Percentiles rank a stretch among this genome's conserved stretches.
Evolutionary conservation across 2,888 invertebrate genomes (phyloP).

Genomic region (Lordiphosa fenestrarum): DNA sequence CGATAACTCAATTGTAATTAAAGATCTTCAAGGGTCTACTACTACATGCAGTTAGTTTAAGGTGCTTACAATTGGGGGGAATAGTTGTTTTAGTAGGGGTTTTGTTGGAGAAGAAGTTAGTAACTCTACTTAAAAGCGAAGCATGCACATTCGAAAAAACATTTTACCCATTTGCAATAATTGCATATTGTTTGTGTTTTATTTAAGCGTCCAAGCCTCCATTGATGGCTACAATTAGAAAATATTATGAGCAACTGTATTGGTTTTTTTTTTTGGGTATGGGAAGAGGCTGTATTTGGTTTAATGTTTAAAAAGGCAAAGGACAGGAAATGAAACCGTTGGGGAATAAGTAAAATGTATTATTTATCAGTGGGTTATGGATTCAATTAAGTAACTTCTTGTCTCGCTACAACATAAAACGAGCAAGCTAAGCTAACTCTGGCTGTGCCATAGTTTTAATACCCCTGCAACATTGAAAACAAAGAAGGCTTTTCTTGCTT

Average conservation of each 20-base stretch:
- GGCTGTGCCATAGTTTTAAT: no score
- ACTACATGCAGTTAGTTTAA: slow-evolving; percentile 45
- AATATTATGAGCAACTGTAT: slow-evolving; percentile 61
- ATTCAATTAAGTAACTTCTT: no score
- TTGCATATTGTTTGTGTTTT: slow-evolving; percentile 71
- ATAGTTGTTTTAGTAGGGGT: slow-evolving; percentile 4
- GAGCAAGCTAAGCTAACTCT: no score
- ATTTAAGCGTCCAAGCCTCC: slow-evolving; percentile 82
- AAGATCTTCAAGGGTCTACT: slow-evolving; percentile 9
- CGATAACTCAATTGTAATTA: not conserved
- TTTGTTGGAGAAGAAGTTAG: slow-evolving; percentile 14
- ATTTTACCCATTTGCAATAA: slow-evolving; percentile 78
- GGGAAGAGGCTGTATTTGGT: slow-evolving; percentile 9
- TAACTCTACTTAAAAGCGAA: slow-evolving; percentile 28
- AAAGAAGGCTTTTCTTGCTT: no score
- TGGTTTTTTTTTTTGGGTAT: slow-evolving; percentile 19
- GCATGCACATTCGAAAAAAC: slow-evolving; percentile 68
- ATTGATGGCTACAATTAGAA: slow-evolving; percentile 80
- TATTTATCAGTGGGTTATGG: no score
- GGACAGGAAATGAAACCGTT: slow-evolving; percentile 13
- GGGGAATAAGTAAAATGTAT: not conserved
- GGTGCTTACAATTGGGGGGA: slow-evolving; percentile 1
- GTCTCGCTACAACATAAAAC: no score
- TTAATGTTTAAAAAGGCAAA: not conserved
- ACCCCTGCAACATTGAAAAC: no score